Base-by-base conservation (phyloP, 1,140 invertebrate genomes). In the Dinoponera quadriceps region DNA sequence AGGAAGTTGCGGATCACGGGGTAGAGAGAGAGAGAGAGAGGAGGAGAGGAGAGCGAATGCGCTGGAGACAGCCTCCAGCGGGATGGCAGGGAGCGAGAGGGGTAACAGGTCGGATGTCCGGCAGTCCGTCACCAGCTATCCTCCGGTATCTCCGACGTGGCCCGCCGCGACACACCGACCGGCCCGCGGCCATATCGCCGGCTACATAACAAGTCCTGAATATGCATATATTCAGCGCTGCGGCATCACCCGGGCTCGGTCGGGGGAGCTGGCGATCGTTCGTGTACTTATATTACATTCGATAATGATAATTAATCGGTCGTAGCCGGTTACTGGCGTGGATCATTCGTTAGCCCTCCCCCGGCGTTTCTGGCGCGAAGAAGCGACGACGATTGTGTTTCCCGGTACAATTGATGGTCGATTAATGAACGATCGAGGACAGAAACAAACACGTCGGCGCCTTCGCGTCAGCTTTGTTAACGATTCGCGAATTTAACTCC, bases 51-150 rank as follows among this genome's bases (percentile, higher is more conserved):
- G 49, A 44, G 20, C 22, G 13, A 86, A 73, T 72, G 65, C 54
- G 71, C 80, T 44, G 38, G 38, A 55, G 73, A 49, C 65, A 71
- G 62, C 60, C 77, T 59, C 48, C 25, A 65, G 69, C 25, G 81
- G 62, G 60, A 69, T 60, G 48, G 51, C 29, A 63, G 33, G 48
- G 80, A 55, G 66, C 63, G 63, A 49, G 86, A 77, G 83, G 91
- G 91, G 91, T 94, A 94, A 93, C 93, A 92, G 91, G 90, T 94
- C 93, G 94, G 93, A 94, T 88, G 91, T 94, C 93, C 94, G 93
- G 93, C 91, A 93, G 93, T 94, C 91, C 93, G 93, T 94, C 93
- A 94, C 91, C 86, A 83, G 85, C 85, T 92, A 91, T 92, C 91
- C 89, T 80, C 83, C 85, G 87, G 88, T 93, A 93, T 93, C 92